Base-by-base conservation (phyloP, 1,140 invertebrate genomes). In the Drosophila subobscura region DNA sequence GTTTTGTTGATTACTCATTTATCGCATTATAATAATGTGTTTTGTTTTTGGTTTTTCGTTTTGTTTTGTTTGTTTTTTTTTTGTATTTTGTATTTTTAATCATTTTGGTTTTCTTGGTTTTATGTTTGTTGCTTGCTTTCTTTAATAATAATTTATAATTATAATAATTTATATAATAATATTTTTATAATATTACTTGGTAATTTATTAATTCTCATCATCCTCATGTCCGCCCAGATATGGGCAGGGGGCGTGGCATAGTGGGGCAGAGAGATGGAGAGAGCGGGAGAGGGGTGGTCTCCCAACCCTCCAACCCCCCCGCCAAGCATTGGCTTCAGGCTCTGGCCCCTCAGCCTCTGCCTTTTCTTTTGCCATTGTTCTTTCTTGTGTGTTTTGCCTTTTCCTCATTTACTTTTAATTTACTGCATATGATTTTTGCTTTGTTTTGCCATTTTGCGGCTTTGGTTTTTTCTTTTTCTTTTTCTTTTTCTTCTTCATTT, bases 171-270 rank as follows among this genome's bases (percentile, higher is more conserved):
- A 80, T 85, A 80, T 85, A 86, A 80, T 80, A 86, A 86, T 85
- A 80, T 89, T 89, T 77, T 88, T 89, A 89, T 89, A 89, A 79
- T 89, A 85, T 89, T 89, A 89, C 77, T 85, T 85, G 81, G 81
- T 86, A 86, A 88, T 89, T 89, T 77, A 80, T 89, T 85, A 80
- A 86, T 85, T 77, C 77, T 79, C 81, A 77, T 72, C 71, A 60
- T 16, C 61, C 44, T 55, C 63, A 44, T 59, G 12, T 23, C 49
- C 65, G 10, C 7, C 4, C 23, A n/a, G 3, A n/a, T 3, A n/a
- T n/a, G 16, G 49, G 22, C 33, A 16, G 8, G 49, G 49, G 33
- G 53, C 3, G 25, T 55, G 20, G 51, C 51, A 37, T 12, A 12
- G 33, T 37, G 44, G 51, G 41, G 8, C 8, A 40, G 25, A 45